A percentile compares a stretch with the other conserved stretches of the same genome.
phyloP scores from a whole-genome alignment of 2,113 vertebrate species.

The Pungitius pungitius region DNA sequence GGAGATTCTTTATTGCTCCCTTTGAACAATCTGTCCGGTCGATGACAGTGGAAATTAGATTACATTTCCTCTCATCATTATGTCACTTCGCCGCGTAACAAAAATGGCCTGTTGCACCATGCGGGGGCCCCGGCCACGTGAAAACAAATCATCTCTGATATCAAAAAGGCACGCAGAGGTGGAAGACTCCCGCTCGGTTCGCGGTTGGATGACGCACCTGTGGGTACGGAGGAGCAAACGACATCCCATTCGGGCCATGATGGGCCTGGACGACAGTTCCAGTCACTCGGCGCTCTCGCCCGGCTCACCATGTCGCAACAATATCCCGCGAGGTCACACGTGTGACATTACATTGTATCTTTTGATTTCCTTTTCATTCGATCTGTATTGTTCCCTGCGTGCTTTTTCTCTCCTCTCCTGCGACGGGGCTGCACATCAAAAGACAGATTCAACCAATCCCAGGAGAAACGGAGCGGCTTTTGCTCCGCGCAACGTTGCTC shows the following conservation, averaged over 20 bases:
- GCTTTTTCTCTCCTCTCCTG: background rate
- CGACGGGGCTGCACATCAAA: constrained; percentile 53
- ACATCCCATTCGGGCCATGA: constrained; percentile 25
- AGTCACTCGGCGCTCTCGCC: background rate
- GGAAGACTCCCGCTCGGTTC: constrained; percentile 31
- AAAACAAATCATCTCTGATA: constrained; percentile 52
- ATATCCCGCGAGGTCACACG: constrained; percentile 2
- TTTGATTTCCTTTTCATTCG: constrained; percentile 46
- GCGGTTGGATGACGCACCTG: constrained; percentile 38
- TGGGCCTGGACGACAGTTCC: constrained; percentile 22
- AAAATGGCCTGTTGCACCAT: constrained; percentile 52
- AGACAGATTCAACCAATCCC: constrained; percentile 58
- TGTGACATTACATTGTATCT: constrained; percentile 32
- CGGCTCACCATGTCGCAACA: background rate
- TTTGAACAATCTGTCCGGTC: constrained; percentile 64
- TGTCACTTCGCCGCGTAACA: constrained; percentile 33
- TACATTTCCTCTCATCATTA: constrained; percentile 52
- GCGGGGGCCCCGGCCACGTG: background rate
- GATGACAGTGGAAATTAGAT: constrained; percentile 74
- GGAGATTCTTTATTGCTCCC: constrained; percentile 59
- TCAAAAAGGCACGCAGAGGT: constrained; percentile 32
- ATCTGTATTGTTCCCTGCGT: constrained; percentile 37
- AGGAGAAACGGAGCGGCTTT: constrained; percentile 49
- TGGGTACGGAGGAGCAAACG: constrained; percentile 21
- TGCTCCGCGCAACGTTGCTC: constrained; percentile 31